Evolutionary conservation across 2,113 vertebrate species (phyloP).

Genomic region (Onychostruthus taczanowskii): DNA sequence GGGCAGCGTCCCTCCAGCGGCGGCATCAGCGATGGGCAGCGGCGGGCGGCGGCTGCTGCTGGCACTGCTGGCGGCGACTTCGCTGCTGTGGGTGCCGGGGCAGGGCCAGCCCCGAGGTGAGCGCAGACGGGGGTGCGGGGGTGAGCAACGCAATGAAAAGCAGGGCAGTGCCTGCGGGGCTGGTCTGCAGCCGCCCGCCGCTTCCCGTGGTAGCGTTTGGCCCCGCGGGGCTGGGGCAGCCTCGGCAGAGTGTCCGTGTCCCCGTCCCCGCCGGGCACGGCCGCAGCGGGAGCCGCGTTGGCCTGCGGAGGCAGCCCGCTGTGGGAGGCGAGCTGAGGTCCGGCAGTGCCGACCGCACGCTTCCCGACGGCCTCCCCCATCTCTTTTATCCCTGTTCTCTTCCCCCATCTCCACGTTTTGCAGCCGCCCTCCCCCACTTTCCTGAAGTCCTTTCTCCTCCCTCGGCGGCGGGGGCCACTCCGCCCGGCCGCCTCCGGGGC

Average conservation of each 20-base stretch:
- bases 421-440: neutral
- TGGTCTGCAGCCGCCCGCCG: neutral
- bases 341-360: no score
- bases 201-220: neutral
- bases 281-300: neutral
- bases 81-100: conserved; percentile 35
- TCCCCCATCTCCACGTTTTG: neutral
- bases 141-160: neutral
- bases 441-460: conserved; percentile 5
- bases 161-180: neutral
- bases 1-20: neutral
- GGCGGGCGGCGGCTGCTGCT: neutral
- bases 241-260: neutral
- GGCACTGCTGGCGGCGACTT: conserved; percentile 1
- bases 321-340: neutral
- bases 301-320: neutral
- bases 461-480: neutral
- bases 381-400: neutral
- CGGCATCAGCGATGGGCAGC: neutral
- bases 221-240: neutral
- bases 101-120: conserved; percentile 75
- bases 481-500: neutral
- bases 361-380: neutral
- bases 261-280: neutral
- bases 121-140: neutral